Conservation (phyloP, 1,140 invertebrate species). For the Andricus grossulariae region DNA sequence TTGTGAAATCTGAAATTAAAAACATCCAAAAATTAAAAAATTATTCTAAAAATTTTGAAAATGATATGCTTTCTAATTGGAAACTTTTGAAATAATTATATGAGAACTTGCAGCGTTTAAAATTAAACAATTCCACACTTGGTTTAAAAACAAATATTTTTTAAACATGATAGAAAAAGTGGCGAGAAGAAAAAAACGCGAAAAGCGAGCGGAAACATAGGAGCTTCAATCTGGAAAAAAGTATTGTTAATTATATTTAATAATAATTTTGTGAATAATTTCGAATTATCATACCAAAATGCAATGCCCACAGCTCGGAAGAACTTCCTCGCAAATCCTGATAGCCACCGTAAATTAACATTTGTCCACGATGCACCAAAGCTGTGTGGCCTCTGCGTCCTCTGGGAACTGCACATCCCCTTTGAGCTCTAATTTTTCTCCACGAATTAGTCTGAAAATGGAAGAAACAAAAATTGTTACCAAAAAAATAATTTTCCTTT, state of each 20-base stretch:
- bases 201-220: too few species aligned
- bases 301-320: slow-evolving; percentile 91
- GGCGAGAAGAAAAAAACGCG: too few species aligned
- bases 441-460: slow-evolving; percentile 79
- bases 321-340: slow-evolving; percentile 90
- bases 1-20: too few species aligned
- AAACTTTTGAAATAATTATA: slow-evolving; percentile 3
- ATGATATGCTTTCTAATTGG: too few species aligned
- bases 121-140: background rate
- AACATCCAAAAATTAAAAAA: background rate
- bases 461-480: background rate
- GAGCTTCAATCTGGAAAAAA: too few species aligned
- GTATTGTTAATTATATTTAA: background rate
- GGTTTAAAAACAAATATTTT: too few species aligned
- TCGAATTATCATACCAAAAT: slow-evolving; percentile 83
- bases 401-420: slow-evolving; percentile 81
- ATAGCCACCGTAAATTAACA: slow-evolving; percentile 94
- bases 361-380: slow-evolving; percentile 85
- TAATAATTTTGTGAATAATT: slow-evolving; percentile 7
- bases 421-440: slow-evolving; percentile 80
- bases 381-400: slow-evolving; percentile 90
- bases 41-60: background rate
- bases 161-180: too few species aligned
- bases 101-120: background rate
- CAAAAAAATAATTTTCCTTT: background rate